A percentile compares a stretch with the other conserved stretches of the same genome.
Evolutionary conservation across 2,888 invertebrate species (phyloP).

Genomic region (Leptura quadrifasciata): DNA sequence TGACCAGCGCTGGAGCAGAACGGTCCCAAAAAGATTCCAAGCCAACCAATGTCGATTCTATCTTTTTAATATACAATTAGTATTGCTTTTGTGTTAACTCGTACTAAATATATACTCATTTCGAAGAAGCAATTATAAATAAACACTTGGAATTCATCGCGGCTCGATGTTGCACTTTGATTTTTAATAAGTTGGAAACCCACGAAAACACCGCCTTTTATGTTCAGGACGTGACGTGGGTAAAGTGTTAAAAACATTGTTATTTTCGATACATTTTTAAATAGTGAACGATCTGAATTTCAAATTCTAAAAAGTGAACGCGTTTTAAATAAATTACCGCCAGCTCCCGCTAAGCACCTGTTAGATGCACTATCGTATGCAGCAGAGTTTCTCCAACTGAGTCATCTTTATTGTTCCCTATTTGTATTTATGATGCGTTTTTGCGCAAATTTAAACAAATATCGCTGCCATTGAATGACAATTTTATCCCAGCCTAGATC

Average conservation of each 20-base stretch:
- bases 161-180: slow-evolving; percentile 47
- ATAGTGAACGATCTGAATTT: slow-evolving; percentile 36
- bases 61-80: too few relatives aligned
- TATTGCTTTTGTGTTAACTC: background rate
- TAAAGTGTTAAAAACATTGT: slow-evolving; percentile 57
- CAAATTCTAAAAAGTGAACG: slow-evolving; percentile 8
- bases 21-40: too few relatives aligned
- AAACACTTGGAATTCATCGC: slow-evolving; percentile 50
- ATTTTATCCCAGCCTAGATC: background rate
- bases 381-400: slow-evolving; percentile 6
- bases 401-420: background rate
- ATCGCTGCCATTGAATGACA: background rate
- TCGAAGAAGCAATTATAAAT: slow-evolving; percentile 52
- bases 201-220: slow-evolving; percentile 54
- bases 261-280: slow-evolving; percentile 54
- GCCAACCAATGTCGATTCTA: too few relatives aligned
- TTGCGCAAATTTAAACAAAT: slow-evolving; percentile 22
- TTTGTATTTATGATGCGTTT: slow-evolving; percentile 15
- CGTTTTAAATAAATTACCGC: background rate
- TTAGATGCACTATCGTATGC: slow-evolving; percentile 4
- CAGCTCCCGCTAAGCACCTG: background rate
- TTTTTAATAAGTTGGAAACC: slow-evolving; percentile 51
- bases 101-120: slow-evolving; percentile 18
- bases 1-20: too few relatives aligned
- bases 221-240: slow-evolving; percentile 53